Base-by-base conservation (phyloP, 1,140 invertebrate genomes). In the Nebria ingens region DNA sequence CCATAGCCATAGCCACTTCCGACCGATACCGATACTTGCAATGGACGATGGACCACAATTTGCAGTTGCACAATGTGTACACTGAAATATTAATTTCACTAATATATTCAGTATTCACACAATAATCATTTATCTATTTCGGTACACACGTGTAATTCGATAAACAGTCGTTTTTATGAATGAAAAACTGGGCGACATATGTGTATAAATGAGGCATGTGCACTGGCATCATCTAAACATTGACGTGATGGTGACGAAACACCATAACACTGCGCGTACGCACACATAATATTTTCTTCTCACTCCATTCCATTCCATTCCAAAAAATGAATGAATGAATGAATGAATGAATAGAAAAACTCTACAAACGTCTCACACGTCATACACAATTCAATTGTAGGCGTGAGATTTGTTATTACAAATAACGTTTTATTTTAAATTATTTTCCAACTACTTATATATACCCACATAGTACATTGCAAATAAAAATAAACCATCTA, bases 241-340 rank as follows among this genome's bases (percentile, higher is more conserved):
- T 59, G 54, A 56, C 23, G 34, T n/a, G n/a, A n/a, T n/a, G n/a
- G n/a, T n/a, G n/a, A n/a, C 49, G 22, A 34, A 45, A 53, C 58
- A 12, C 58, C n/a, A n/a, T n/a, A n/a, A 12, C 58, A 59, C 58
- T 57, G 57, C 58, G 58, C 58, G 57, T 57, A 57, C 58, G 51
- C 58, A 17, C n/a, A n/a, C n/a, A n/a, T n/a, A n/a, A 51, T n/a
- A n/a, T n/a, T n/a, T n/a, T n/a, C n/a, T n/a, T n/a, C n/a, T n/a
- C n/a, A n/a, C n/a, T n/a, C n/a, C n/a, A n/a, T n/a, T n/a, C n/a
- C n/a, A n/a, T n/a, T n/a, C n/a, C n/a, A n/a, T n/a, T n/a, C n/a
- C n/a, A n/a, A n/a, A n/a, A n/a, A n/a, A n/a, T n/a, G n/a, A n/a
- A n/a, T n/a, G n/a, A n/a, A 34, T 9, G n/a, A 6, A 34, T 34